phyloP scores from a whole-genome alignment of 2,797 vertebrate species.

The Sebastes trivittatus region DNA sequence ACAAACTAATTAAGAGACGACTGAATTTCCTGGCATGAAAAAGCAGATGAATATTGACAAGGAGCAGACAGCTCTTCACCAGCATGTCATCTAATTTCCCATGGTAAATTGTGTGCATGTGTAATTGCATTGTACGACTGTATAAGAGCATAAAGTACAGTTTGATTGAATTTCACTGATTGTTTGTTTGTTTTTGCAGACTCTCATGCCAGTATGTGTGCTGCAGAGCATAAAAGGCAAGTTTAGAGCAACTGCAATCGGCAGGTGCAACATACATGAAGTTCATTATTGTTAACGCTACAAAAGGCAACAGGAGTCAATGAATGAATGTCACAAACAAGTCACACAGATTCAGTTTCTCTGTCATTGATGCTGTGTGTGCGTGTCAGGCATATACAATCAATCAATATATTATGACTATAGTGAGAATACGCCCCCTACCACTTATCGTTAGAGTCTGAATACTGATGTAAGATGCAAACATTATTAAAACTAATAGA shows the following conservation, averaged over 20 bases:
- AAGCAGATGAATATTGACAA: not conserved
- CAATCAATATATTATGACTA: not conserved
- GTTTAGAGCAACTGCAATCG: not conserved
- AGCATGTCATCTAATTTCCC: not conserved
- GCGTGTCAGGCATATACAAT: not conserved
- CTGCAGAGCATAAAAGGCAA: not conserved
- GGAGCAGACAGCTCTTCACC: not conserved
- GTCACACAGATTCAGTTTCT: too few species aligned
- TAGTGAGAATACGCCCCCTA: too few species aligned
- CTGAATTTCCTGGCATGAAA: not conserved
- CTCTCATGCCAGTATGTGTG: not conserved
- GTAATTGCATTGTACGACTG: not conserved
- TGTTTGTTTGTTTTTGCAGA: not conserved
- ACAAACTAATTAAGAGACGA: not conserved
- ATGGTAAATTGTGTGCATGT: not conserved
- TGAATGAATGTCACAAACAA: not conserved
- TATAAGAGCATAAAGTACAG: not conserved
- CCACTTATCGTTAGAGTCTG: too few species aligned
- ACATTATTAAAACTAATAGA: too few species aligned
- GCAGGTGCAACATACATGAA: not conserved
- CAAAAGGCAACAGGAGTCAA: not conserved
- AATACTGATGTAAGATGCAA: too few species aligned
- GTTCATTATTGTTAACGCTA: not conserved
- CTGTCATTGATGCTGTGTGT: too few species aligned
- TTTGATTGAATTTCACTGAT: not conserved